Percentiles rank a stretch among this genome's conserved stretches.
phyloP scores from a whole-genome alignment of 2,888 invertebrate species.

The Drosophila lutescens region DNA sequence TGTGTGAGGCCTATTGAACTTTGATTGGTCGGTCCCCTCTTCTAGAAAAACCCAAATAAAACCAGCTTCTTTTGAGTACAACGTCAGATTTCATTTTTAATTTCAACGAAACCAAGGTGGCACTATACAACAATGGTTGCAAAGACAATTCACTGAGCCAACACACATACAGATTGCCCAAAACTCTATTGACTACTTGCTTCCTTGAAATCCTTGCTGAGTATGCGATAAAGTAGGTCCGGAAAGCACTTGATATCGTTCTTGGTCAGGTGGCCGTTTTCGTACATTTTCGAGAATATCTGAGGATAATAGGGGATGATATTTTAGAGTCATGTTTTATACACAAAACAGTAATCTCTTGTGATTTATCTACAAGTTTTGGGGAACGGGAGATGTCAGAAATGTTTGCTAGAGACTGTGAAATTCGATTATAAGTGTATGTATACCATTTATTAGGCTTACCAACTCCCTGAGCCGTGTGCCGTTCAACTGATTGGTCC shows the following conservation, averaged over 20 bases:
- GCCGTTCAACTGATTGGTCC: slow-evolving; percentile 40
- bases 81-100: background rate
- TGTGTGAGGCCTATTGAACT: slow-evolving; percentile 23
- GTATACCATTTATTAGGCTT: background rate
- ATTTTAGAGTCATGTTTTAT: too few species aligned
- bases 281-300: slow-evolving; percentile 64
- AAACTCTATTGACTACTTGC: background rate
- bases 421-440: too few species aligned
- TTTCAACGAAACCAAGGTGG: background rate
- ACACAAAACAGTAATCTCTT: too few species aligned
- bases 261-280: slow-evolving; percentile 60
- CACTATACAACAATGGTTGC: background rate
- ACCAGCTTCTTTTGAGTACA: background rate
- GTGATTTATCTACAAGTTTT: too few species aligned
- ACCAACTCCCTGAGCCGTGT: slow-evolving; percentile 52
- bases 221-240: slow-evolving; percentile 46
- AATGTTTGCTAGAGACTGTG: too few species aligned
- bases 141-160: background rate
- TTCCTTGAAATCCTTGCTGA: slow-evolving; percentile 8
- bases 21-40: slow-evolving; percentile 19
- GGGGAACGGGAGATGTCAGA: too few species aligned
- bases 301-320: background rate
- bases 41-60: background rate
- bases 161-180: background rate
- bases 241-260: slow-evolving; percentile 62